phyloP scores from a whole-genome alignment of 2,797 vertebrate genomes.

The Sparus aurata region DNA sequence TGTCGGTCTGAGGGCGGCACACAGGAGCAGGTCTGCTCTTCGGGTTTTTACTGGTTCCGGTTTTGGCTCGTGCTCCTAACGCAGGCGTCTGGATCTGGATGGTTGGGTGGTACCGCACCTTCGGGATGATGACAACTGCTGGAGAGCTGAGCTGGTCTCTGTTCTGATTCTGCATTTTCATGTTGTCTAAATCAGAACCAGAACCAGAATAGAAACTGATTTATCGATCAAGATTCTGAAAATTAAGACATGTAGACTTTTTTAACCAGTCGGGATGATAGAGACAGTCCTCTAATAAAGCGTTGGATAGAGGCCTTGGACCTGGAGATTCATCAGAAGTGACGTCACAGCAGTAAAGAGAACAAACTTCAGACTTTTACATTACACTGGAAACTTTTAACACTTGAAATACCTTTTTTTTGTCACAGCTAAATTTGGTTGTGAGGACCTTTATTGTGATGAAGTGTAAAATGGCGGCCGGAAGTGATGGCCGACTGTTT shows the following conservation, averaged over 20 bases:
- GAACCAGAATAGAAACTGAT: not conserved
- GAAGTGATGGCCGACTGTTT: not conserved
- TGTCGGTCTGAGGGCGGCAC: rapidly evolving
- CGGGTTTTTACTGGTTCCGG: not conserved
- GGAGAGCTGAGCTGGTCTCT: not conserved
- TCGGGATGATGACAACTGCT: conserved; percentile 22
- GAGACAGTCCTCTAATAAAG: too few species aligned
- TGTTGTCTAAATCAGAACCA: not conserved
- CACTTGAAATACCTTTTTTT: too few species aligned
- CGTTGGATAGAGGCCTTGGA: too few species aligned
- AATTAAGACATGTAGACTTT: too few species aligned
- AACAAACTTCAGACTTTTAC: too few species aligned
- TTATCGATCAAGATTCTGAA: not conserved
- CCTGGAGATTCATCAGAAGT: too few species aligned
- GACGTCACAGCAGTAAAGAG: too few species aligned
- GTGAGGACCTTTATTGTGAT: conserved; percentile 28
- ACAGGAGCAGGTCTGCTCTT: not conserved
- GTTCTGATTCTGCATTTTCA: conserved; percentile 23
- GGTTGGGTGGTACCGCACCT: conserved; percentile 65
- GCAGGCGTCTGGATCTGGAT: conserved; percentile 29
- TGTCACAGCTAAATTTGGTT: too few species aligned
- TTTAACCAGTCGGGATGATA: too few species aligned
- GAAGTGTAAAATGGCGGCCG: rapidly evolving
- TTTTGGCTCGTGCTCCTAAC: not conserved
- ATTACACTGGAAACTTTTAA: too few species aligned